phyloP scores from a whole-genome alignment of 2,797 vertebrate species.

The Falco cherrug region DNA sequence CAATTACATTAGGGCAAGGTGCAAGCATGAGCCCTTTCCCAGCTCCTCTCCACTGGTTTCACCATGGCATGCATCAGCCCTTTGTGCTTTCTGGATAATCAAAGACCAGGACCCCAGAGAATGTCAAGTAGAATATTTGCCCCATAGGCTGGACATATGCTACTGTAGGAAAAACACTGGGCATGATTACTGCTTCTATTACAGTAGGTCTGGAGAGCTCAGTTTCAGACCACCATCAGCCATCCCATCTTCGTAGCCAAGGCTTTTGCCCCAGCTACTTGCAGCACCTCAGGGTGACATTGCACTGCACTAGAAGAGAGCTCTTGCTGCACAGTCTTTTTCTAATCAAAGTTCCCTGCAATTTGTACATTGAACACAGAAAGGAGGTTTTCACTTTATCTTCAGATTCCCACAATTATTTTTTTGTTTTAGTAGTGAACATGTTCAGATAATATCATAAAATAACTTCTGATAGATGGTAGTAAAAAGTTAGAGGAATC shows the following conservation, averaged over 20 bases:
- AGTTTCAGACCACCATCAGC: neutral
- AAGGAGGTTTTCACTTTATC: neutral
- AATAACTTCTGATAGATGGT: neutral
- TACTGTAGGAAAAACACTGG: neutral
- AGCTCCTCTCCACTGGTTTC: neutral
- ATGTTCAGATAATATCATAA: neutral
- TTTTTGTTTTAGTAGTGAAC: neutral
- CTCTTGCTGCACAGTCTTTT: neutral
- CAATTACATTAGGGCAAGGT: neutral
- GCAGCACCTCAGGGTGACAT: neutral
- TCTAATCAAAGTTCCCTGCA: neutral
- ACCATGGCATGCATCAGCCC: neutral
- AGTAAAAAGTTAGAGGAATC: neutral
- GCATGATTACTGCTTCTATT: neutral
- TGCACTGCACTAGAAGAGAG: neutral
- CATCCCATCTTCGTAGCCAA: neutral
- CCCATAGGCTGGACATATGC: neutral
- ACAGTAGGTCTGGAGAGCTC: neutral
- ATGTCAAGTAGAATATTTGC: neutral
- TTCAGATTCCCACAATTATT: neutral
- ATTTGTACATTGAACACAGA: neutral
- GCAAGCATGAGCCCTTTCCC: neutral
- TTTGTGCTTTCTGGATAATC: neutral
- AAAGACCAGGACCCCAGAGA: neutral
- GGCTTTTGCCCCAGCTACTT: neutral